Percentiles rank a stretch among this genome's conserved stretches.
Evolutionary conservation across 2,888 invertebrate genomes (phyloP).

Genomic region (Alloplasta piceator): DNA sequence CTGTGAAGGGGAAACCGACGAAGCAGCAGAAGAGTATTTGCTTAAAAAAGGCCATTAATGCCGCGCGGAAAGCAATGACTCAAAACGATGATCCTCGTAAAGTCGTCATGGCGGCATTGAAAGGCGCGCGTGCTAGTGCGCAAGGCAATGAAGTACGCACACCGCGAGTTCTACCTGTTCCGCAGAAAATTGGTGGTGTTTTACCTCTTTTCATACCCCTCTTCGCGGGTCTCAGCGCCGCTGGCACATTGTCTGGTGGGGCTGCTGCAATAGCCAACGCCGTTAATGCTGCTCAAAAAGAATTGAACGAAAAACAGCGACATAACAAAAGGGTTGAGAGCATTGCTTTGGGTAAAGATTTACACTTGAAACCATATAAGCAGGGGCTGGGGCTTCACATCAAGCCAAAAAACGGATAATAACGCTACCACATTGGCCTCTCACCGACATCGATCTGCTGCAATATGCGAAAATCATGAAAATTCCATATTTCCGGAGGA

Average conservation of each 20-base stretch:
- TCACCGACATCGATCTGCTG: not conserved
- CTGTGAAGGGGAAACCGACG: no score
- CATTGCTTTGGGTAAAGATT: not conserved
- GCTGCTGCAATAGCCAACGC: conserved; percentile 75
- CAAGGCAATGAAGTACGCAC: not conserved
- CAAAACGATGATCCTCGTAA: conserved; percentile 5
- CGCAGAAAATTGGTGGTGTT: conserved; percentile 64
- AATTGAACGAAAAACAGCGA: conserved; percentile 71
- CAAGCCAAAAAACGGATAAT: not conserved
- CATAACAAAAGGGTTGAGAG: conserved; percentile 70
- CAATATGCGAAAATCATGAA: not conserved
- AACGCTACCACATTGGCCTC: not conserved
- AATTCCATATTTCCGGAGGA: no score
- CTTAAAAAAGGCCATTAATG: not conserved
- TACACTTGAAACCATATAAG: not conserved
- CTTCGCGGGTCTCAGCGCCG: conserved; percentile 57
- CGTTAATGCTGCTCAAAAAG: conserved; percentile 73
- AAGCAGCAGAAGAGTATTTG: not conserved
- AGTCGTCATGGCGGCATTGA: not conserved
- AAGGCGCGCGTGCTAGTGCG: not conserved
- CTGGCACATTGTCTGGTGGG: conserved; percentile 76
- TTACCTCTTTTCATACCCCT: conserved; percentile 60
- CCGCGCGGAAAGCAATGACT: conserved; percentile 29
- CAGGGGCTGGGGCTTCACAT: not conserved
- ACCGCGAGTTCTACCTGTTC: conserved; percentile 43